phyloP scores from a whole-genome alignment of 1,140 invertebrate genomes.

The Lepidurus couesii region DNA sequence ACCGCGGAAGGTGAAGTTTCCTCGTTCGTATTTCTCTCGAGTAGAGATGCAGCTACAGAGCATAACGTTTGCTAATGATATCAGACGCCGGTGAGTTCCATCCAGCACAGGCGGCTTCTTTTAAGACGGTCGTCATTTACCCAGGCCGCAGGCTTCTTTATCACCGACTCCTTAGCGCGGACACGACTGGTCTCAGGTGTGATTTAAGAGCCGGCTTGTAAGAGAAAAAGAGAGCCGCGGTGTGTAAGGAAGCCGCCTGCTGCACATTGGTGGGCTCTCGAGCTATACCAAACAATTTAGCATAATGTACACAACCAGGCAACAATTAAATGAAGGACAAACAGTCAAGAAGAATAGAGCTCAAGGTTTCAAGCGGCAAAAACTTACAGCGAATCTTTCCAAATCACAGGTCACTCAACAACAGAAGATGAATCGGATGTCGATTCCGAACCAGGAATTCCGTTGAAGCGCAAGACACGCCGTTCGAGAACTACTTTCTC shows the following conservation, averaged over 20 bases:
- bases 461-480: slow-evolving; percentile 72
- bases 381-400: neutral
- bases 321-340: slow-evolving; percentile 17
- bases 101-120: slow-evolving; percentile 17
- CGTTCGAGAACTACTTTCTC: slow-evolving; percentile 79
- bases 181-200: slow-evolving; percentile 17
- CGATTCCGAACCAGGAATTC: slow-evolving; percentile 66
- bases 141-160: slow-evolving; percentile 13
- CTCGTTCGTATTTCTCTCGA: neutral
- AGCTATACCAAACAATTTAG: slow-evolving; percentile 17
- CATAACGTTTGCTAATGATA: slow-evolving; percentile 5
- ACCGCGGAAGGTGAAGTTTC: neutral
- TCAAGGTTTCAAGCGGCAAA: neutral
- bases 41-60: neutral
- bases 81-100: slow-evolving; percentile 13
- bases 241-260: slow-evolving; percentile 10
- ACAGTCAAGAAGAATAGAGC: slow-evolving; percentile 14
- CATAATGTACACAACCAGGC: slow-evolving; percentile 22
- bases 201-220: slow-evolving; percentile 3
- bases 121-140: neutral
- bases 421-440: slow-evolving; percentile 34
- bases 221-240: neutral
- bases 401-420: neutral
- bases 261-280: neutral
- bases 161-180: slow-evolving; percentile 20